A percentile compares a stretch with the other conserved stretches of the same genome.
These are phyloP conservation scores for Linurgus olivaceus DNA, from an alignment of 2,797 vertebrate species.

Conservation along the genomic window DNA sequence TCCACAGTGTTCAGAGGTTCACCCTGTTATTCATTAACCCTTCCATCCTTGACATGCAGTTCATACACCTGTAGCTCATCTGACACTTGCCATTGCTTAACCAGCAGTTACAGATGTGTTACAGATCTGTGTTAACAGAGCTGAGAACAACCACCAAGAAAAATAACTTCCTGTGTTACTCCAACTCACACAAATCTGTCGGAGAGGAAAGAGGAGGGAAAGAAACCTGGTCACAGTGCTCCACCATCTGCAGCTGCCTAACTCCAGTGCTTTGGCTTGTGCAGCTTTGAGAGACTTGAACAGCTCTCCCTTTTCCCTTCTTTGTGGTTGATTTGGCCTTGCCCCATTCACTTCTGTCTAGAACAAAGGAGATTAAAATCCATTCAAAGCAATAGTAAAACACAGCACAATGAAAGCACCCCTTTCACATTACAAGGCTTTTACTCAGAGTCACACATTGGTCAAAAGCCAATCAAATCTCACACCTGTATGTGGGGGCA, in stretches of 20 bases:
- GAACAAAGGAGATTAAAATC: not conserved
- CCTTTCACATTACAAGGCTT: not conserved
- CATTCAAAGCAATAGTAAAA: not conserved
- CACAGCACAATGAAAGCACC: not conserved
- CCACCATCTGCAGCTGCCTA: not conserved
- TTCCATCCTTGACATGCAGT: conserved; percentile 3
- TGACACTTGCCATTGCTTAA: conserved; percentile 7
- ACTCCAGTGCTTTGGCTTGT: not conserved
- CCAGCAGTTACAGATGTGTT: not conserved
- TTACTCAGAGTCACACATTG: not conserved
- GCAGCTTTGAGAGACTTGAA: not conserved
- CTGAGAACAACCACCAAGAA: not conserved
- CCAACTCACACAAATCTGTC: not conserved
- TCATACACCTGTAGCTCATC: conserved; percentile 10
- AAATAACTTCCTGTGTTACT: not conserved
- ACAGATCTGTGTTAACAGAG: not conserved
- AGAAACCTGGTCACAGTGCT: not conserved
- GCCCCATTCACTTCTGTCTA: not conserved
- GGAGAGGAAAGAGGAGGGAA: not conserved
- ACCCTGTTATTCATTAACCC: conserved; percentile 36
- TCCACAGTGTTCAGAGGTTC: not conserved
- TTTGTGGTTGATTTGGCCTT: not conserved
- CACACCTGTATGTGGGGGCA: not conserved
- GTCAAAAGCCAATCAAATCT: not conserved
- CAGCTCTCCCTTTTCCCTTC: not conserved